Percentiles rank a stretch among this genome's conserved stretches.
Conservation (phyloP, 2,888 invertebrate genomes). For the Tetranychus truncatus region DNA sequence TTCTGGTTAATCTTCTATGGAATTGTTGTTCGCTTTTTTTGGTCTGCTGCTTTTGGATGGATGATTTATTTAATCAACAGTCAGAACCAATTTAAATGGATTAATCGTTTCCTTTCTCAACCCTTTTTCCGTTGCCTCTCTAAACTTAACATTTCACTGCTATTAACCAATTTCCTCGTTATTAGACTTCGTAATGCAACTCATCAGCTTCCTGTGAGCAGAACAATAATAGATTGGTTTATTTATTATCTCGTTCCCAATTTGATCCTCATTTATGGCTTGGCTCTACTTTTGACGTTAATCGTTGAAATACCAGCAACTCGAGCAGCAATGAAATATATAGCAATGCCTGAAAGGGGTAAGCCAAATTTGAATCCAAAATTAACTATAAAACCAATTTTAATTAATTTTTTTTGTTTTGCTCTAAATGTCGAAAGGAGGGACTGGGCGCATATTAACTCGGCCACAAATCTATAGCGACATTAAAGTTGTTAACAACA, state of each 20-base stretch:
- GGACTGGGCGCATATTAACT: neutral
- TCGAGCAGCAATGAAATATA: neutral
- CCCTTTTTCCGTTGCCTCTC: neutral
- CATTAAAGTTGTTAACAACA: neutral
- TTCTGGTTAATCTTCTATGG: neutral
- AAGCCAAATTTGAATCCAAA: neutral
- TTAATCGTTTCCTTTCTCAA: slow-evolving; percentile 9
- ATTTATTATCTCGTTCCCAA: neutral
- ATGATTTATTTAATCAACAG: neutral
- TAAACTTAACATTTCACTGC: slow-evolving; percentile 1
- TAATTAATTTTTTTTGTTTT: neutral
- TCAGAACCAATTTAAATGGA: neutral
- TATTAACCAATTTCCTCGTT: neutral
- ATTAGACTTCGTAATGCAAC: slow-evolving; percentile 4
- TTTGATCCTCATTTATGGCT: neutral
- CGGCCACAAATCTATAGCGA: slow-evolving; percentile 4
- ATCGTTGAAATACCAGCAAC: slow-evolving; percentile 1
- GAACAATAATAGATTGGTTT: neutral
- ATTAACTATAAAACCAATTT: neutral
- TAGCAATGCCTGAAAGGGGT: neutral
- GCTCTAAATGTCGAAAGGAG: neutral
- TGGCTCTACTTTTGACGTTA: neutral
- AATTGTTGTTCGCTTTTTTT: neutral
- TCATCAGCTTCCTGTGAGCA: neutral
- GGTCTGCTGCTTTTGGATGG: slow-evolving; percentile 2